phyloP scores from a whole-genome alignment of 2,888 invertebrate genomes.

The Pollenia griseotomentosa region DNA sequence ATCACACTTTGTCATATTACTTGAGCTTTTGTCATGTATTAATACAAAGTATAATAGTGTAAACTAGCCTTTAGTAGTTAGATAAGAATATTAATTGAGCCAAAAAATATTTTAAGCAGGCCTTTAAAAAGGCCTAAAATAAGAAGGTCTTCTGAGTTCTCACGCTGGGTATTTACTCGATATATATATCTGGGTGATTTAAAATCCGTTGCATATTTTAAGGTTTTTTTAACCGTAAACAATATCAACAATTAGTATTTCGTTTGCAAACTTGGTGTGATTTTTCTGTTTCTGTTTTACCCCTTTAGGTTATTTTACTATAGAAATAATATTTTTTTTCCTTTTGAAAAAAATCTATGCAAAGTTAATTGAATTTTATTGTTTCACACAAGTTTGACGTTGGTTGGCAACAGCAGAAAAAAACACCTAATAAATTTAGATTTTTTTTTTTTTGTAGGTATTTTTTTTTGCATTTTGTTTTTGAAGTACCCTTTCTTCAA shows the following conservation, averaged over 20 bases:
- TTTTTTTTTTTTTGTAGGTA: no score
- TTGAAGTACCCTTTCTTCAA: conserved; percentile 19
- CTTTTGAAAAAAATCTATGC: background rate
- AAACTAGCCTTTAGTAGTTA: no score
- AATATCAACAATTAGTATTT: background rate
- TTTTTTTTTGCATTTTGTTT: conserved; percentile 7
- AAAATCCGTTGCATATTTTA: conserved; percentile 37
- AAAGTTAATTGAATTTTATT: conserved; percentile 65
- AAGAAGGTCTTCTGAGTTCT: no score
- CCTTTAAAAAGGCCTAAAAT: no score
- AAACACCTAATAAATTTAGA: conserved; percentile 27
- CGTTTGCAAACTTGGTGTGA: background rate
- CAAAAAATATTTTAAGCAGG: no score
- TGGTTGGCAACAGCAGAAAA: conserved; percentile 54
- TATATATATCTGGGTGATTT: background rate
- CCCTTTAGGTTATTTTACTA: background rate
- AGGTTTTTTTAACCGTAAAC: background rate
- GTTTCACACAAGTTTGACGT: conserved; percentile 53
- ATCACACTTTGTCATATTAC: no score
- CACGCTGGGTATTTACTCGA: no score
- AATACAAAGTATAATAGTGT: no score
- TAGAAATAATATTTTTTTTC: background rate
- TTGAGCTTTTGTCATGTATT: no score
- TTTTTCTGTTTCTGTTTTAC: background rate
- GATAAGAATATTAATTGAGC: no score